Evolutionary conservation across 2,113 vertebrate genomes (phyloP).

Genomic region (Scomber colias): DNA sequence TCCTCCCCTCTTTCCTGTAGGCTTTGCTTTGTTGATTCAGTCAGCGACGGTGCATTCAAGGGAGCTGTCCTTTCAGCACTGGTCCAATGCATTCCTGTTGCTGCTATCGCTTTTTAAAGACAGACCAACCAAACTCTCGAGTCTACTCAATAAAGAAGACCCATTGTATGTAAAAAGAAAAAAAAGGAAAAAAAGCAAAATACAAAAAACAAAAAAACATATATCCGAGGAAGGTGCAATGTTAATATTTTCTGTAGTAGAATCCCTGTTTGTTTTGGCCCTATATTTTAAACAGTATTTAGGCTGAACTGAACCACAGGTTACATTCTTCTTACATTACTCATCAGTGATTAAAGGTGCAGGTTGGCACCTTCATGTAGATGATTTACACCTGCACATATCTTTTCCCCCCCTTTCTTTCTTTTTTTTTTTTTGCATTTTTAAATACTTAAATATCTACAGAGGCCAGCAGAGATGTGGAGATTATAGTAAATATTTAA

Average conservation of each 20-base stretch:
- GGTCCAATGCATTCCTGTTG: constrained; percentile 83
- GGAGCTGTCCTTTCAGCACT: constrained; percentile 88
- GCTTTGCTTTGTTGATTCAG: constrained; percentile 76
- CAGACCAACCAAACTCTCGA: constrained; percentile 78
- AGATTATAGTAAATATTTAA: constrained; percentile 66
- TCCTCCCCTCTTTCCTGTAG: constrained; percentile 37
- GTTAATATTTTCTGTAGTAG: constrained; percentile 79
- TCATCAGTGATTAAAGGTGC: constrained; percentile 69
- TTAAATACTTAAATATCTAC: constrained; percentile 66
- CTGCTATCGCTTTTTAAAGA: constrained; percentile 76
- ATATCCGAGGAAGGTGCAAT: constrained; percentile 82
- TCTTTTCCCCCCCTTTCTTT: neutral
- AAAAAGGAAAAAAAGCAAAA: too few relatives aligned
- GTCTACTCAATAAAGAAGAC: constrained; percentile 70
- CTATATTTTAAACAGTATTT: constrained; percentile 44
- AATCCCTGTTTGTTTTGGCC: constrained; percentile 56
- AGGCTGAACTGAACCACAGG: constrained; percentile 58
- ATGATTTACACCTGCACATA: constrained; percentile 75
- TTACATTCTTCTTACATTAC: constrained; percentile 48
- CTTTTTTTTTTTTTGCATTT: constrained; percentile 38
- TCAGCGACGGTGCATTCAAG: constrained; percentile 74
- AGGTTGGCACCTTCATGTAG: constrained; percentile 73
- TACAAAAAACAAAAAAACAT: constrained; percentile 17
- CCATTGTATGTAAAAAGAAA: constrained; percentile 74
- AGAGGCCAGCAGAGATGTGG: constrained; percentile 69